Base-by-base conservation (phyloP, 2,888 invertebrate genomes). In the Lithosia quadra region DNA sequence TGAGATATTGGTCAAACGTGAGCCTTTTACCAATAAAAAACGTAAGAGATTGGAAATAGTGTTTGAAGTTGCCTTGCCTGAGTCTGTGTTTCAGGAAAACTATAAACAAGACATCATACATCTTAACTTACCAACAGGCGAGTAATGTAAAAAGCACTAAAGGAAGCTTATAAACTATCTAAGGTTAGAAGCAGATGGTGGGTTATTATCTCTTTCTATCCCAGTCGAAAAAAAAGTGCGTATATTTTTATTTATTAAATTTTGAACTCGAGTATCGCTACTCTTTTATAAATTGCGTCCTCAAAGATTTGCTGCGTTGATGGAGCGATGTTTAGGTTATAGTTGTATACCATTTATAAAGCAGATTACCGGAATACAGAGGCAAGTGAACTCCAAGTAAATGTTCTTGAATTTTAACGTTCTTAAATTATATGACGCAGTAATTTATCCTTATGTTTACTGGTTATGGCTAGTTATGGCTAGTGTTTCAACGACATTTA, bases 301-400 rank as follows among this genome's bases (percentile, higher is more conserved):
- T 8, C 24, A 43, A 71, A 79, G 77, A 81, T 80, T 83, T 83
- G 65, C 75, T 74, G 71, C 78, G 79, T 78, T 83, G 84, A 83
- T 79, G 84, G 78, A 80, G 79, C 74, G 80, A 83, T 82, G 83
- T 77, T 82, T 77, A 83, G 79, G 77, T 75, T 79, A 79, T 75
- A 78, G 76, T 82, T 75, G 73, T 80, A 74, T 74, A 78, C 64
- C 76, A 80, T 83, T 83, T 83, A 77, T 80, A 80, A 75, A 74
- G 75, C 72, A 78, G 80, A 83, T 83, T 83, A 81, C 75, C 75
- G 74, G 73, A 74, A 72, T 74, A 69, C 68, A 65, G 70, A 76
- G 70, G 66, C 73, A 73, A 77, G 67, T 69, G 68, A 76, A 78
- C 69, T 71, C 59, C 33, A 21, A 68, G 65, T 73, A 69, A 69